Base-by-base conservation (phyloP, 1,140 invertebrate species). In the Apocrypta bakeri region DNA sequence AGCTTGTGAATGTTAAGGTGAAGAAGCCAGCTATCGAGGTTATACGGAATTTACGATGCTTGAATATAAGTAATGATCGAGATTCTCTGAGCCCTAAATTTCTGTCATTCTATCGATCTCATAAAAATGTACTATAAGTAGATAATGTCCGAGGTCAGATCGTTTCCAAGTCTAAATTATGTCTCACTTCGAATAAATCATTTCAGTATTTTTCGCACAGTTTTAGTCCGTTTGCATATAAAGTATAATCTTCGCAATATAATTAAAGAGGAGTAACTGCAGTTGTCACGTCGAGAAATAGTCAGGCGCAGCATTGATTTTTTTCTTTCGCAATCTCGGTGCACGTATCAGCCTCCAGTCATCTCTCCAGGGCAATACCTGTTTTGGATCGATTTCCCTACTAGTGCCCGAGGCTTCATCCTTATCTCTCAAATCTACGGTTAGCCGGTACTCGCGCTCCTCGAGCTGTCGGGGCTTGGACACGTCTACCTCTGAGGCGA, bases 41-140 rank as follows among this genome's bases (percentile, higher is more conserved):
- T 21, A 1, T 4, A 14, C 42, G 11, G 42, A 48, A 48, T 48
- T 48, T 17, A 17, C 42, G 42, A 25, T 27, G 24, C 64, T 37
- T 37, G 33, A 7, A 7, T 14, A 21, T 29, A 31, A 68, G 64
- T 12, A 31, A 68, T 11, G 64, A 4, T 31, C 64, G 64, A 27
- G 64, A 68, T 68, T 11, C 29, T 27, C 17, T n/a, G 14, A 17
- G 69, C 29, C 42, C 48, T 61, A 75, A 75, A 75, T 75, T 75
- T 75, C 1, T 61, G 17, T 61, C 25, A 75, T 31, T 11, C 27
- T 61, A 75, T 75, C 73, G 73, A 75, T 75, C 73, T 61, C 48
- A 61, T 75, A 75, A 75, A 56, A 75, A 56, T 61, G 42, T 24
- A 31, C 73, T 61, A 29, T 61, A 75, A 56, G 72, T 31, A 75